Percentiles rank a stretch among this genome's conserved stretches.
Evolutionary conservation across 2,888 invertebrate species (phyloP).

Genomic region (Brachylomia viminalis): DNA sequence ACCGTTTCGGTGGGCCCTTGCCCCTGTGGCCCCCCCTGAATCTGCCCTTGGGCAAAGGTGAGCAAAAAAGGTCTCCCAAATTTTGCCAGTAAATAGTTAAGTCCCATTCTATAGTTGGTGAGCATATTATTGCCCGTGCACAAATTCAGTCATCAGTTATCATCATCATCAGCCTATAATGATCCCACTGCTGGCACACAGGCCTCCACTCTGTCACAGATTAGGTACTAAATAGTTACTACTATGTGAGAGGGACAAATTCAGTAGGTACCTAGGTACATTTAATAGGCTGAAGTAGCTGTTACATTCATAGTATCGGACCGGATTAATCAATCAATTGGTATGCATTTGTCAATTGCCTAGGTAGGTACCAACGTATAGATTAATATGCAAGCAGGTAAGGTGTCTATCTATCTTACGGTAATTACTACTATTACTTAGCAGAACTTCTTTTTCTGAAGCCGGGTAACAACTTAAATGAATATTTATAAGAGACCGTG

Average conservation of each 20-base stretch:
- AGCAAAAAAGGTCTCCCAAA: no score
- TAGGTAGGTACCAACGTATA: not conserved
- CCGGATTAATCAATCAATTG: not conserved
- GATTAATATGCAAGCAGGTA: not conserved
- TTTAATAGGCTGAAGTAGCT: not conserved
- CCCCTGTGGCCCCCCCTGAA: no score
- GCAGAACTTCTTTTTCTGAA: not conserved
- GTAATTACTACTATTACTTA: not conserved
- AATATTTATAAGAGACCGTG: not conserved
- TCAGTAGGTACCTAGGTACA: no score
- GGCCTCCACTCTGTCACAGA: no score
- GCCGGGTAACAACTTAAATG: not conserved
- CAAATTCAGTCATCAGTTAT: no score
- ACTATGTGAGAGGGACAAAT: no score
- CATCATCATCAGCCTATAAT: no score
- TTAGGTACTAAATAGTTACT: no score
- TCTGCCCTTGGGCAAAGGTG: no score
- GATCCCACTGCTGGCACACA: no score
- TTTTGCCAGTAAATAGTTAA: not conserved
- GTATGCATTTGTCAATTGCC: not conserved
- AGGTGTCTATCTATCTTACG: no score
- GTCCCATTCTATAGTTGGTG: not conserved
- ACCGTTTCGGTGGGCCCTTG: no score
- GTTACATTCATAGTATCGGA: not conserved
- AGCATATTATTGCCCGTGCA: not conserved